A percentile compares a stretch with the other conserved stretches of the same genome.
These are phyloP conservation scores for Mallotus villosus DNA, from an alignment of 2,797 vertebrate genomes.

Conservation along the genomic window DNA sequence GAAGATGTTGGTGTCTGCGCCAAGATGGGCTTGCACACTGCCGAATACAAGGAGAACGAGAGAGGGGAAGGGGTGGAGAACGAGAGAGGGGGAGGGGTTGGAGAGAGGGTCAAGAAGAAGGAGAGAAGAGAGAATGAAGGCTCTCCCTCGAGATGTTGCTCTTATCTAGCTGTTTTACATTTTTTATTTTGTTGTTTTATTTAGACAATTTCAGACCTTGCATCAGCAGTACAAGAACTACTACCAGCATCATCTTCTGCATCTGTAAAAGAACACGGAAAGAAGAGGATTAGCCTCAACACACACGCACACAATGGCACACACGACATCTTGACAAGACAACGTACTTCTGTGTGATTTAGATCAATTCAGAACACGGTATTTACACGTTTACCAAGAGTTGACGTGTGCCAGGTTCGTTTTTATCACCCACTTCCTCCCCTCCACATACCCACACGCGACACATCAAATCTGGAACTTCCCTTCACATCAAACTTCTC, in stretches of 20 bases:
- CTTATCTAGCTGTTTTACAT: not conserved
- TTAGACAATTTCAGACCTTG: slow-evolving; percentile 53
- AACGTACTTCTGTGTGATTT: not conserved
- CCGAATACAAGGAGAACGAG: not conserved
- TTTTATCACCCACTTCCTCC: too few species aligned
- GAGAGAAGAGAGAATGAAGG: not conserved
- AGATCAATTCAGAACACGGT: not conserved
- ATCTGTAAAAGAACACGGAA: slow-evolving; percentile 41
- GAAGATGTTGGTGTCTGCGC: slow-evolving; percentile 15
- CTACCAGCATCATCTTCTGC: slow-evolving; percentile 29
- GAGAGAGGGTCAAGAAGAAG: not conserved
- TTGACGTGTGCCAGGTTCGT: too few species aligned
- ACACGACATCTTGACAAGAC: too few species aligned
- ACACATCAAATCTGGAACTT: too few species aligned
- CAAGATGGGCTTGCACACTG: slow-evolving; percentile 51
- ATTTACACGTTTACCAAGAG: too few species aligned
- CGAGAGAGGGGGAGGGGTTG: not conserved
- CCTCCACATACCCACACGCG: too few species aligned
- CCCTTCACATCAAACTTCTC: too few species aligned
- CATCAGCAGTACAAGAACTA: slow-evolving; percentile 53
- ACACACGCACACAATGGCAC: not conserved
- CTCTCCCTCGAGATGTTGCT: too few species aligned
- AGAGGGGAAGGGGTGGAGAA: not conserved
- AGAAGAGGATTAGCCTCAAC: not conserved
- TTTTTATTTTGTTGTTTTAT: not conserved